Conservation (phyloP, 2,113 vertebrate genomes). For the Lophotis ruficrista region DNA sequence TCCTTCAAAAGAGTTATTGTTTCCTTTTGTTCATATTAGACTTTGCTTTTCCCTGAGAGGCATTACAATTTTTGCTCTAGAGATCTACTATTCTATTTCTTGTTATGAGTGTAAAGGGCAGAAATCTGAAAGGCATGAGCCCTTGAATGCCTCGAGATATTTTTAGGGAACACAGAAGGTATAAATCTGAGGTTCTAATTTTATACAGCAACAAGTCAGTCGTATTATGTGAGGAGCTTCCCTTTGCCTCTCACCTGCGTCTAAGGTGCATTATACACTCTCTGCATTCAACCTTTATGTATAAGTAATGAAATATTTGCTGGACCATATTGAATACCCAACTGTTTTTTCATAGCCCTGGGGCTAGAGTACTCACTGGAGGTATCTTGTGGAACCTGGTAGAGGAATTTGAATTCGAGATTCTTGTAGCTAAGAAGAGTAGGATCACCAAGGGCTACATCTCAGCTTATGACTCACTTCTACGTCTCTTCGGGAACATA, state of each 20-base stretch:
- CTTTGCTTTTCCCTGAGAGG: background rate
- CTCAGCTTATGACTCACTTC: background rate
- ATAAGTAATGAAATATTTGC: constrained; percentile 26
- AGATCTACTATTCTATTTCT: background rate
- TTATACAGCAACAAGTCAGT: background rate
- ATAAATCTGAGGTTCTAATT: background rate
- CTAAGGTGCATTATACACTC: background rate
- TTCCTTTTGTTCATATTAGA: background rate
- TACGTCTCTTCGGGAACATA: background rate
- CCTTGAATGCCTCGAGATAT: background rate
- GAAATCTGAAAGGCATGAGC: background rate
- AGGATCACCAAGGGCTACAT: background rate
- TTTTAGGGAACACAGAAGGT: background rate
- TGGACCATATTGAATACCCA: background rate
- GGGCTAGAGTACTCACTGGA: background rate
- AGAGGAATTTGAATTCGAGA: background rate
- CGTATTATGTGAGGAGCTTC: background rate
- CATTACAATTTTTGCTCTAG: background rate
- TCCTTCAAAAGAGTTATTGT: background rate
- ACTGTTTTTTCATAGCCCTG: background rate
- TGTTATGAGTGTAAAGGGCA: background rate
- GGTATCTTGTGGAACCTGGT: background rate
- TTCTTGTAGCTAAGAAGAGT: background rate
- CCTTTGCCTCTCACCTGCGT: background rate
- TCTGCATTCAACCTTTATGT: background rate